These are phyloP conservation scores for Epirrita christyi DNA, from an alignment of 2,888 invertebrate genomes.

Conservation along the genomic window DNA sequence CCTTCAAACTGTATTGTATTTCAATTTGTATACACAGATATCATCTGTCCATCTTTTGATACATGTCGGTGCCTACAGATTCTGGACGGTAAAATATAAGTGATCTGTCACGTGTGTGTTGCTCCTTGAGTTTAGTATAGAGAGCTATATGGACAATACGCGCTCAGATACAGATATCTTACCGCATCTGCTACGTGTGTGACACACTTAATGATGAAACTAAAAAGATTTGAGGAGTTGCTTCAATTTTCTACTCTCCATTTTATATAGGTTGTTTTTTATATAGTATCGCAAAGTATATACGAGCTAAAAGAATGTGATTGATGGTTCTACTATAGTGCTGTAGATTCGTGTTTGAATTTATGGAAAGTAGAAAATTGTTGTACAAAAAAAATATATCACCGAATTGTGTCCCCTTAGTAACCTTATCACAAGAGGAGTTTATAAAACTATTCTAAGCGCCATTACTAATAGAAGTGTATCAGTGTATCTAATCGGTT, in stretches of 20 bases:
- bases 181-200: too few species aligned
- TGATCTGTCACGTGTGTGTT: too few species aligned
- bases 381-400: slow-evolving; percentile 1
- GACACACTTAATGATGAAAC: too few species aligned
- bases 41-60: too few species aligned
- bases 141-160: too few species aligned
- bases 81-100: too few species aligned
- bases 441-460: slow-evolving; percentile 27
- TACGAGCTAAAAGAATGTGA: slow-evolving; percentile 11
- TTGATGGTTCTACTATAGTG: background rate
- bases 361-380: slow-evolving; percentile 3
- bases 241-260: background rate
- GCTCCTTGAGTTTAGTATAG: too few species aligned
- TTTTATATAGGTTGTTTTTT: background rate
- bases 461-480: slow-evolving; percentile 23
- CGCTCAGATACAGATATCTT: too few species aligned
- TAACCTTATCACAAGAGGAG: slow-evolving; percentile 21
- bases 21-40: too few species aligned
- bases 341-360: background rate
- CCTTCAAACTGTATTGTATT: too few species aligned
- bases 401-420: slow-evolving; percentile 23
- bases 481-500: slow-evolving; percentile 20
- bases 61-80: too few species aligned
- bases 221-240: background rate
- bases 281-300: slow-evolving; percentile 4